Conservation (phyloP, 2,888 invertebrate genomes). For the Leucozona laternaria region DNA sequence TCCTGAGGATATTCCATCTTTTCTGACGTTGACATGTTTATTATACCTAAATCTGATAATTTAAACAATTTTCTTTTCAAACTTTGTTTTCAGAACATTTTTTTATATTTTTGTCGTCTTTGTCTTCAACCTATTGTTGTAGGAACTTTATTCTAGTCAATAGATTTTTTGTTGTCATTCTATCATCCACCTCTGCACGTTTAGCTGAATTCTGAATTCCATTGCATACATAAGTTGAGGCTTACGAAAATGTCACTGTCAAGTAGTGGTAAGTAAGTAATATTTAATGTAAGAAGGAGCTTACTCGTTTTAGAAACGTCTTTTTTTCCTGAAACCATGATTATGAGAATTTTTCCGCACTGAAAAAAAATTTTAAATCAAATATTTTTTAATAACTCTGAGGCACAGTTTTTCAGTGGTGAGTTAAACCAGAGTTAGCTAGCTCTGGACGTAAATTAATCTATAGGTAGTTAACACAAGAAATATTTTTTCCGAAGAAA, state of each 20-base stretch:
- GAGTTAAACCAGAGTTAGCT: too few relatives aligned
- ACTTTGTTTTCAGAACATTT: background rate
- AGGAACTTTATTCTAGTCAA: background rate
- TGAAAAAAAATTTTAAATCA: background rate
- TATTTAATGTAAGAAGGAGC: background rate
- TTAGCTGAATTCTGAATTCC: background rate
- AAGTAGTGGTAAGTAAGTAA: background rate
- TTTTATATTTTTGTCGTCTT: background rate
- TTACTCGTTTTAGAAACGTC: background rate
- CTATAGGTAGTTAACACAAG: too few relatives aligned
- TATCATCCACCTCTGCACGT: background rate
- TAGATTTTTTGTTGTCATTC: background rate
- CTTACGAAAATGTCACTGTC: background rate
- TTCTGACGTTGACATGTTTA: background rate
- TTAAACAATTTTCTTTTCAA: background rate
- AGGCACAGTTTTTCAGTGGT: too few relatives aligned
- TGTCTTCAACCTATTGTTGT: background rate
- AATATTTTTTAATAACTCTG: too few relatives aligned
- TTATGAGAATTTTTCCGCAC: background rate
- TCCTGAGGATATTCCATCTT: background rate
- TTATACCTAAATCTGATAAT: background rate
- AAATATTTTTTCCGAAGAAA: too few relatives aligned
- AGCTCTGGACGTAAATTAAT: too few relatives aligned
- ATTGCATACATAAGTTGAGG: background rate
- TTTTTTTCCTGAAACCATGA: background rate